Base-by-base conservation (phyloP, 2,113 vertebrate genomes). In the Candoia aspera region DNA sequence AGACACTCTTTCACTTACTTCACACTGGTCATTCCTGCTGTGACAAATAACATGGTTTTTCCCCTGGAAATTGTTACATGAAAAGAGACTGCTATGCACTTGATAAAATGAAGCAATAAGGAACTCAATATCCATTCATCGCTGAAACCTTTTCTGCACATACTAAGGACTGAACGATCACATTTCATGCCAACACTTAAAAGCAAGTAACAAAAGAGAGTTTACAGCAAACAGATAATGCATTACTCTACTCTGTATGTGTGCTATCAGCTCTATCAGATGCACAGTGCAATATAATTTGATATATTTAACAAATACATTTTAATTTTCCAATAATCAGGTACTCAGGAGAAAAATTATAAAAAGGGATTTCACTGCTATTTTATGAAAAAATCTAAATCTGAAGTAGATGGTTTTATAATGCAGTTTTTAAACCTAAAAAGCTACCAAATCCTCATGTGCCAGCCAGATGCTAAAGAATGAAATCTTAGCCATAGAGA, bases 211-310 rank as follows among this genome's bases (percentile, higher is more conserved):
- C 13, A 84, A 46, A 85, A 85, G 85, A 17, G 15, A 83, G 15
- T 49, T 42, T 37, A n/a, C 15, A 90, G 5, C 1, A 11, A 64
- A 42, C 62, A 46, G 90, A 8, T n/a, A 4, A 85, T 19, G 12
- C 6, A 29, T 60, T 8, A 57, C 1, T 53, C 5, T 42, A 17
- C 26, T 79, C 33, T 24, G 90, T n/a, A 1, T 91, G 24, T 85
- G 26, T 21, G 1, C 15, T 60, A 0, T 23, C 11, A 60, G n/a
- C 42, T 85, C 23, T 42, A 33, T 13, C n/a, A 83, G 89, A 83
- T 83, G 68, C 8, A 49, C 1, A 33, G 0, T 24, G 0, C 21
- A 2, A 89, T 23, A 0, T 1, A 49, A n/a, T 57, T 0, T 90
- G 8, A 87, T 88, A 4, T 8, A 53, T 49, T 87, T 57, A 84